These are phyloP conservation scores for Cephus nigrinus DNA, from an alignment of 2,888 invertebrate genomes.

Conservation along the genomic window DNA sequence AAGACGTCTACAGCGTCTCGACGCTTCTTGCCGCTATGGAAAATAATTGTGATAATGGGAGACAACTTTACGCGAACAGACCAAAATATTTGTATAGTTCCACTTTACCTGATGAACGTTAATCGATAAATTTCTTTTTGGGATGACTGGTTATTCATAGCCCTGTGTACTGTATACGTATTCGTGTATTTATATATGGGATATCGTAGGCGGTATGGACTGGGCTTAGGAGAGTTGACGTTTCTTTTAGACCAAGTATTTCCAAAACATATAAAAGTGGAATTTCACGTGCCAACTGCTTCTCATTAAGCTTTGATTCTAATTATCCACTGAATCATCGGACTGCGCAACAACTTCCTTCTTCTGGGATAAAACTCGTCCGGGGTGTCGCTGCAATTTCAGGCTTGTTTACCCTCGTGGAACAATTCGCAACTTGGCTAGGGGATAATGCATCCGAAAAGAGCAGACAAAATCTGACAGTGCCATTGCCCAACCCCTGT, in stretches of 20 bases:
- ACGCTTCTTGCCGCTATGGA: no score
- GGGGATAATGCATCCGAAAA: neutral
- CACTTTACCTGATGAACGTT: neutral
- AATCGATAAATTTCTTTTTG: no score
- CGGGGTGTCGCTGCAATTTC: neutral
- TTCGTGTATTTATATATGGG: neutral
- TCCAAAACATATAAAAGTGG: neutral
- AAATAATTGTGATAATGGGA: neutral
- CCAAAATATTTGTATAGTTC: neutral
- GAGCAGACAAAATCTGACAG: conserved; percentile 4
- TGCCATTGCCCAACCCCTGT: conserved; percentile 24
- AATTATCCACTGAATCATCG: neutral
- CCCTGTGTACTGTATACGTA: neutral
- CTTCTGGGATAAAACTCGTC: neutral
- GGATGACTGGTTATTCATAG: neutral
- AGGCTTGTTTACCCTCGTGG: neutral
- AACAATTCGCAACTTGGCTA: neutral
- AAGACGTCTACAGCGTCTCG: no score
- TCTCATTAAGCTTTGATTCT: neutral
- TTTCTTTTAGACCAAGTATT: neutral
- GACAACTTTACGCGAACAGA: neutral
- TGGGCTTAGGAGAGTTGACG: neutral
- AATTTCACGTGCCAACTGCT: neutral
- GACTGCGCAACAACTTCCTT: neutral
- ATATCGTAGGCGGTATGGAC: neutral